Conservation (phyloP, 2,113 vertebrate species). For the Plestiodon gilberti region DNA sequence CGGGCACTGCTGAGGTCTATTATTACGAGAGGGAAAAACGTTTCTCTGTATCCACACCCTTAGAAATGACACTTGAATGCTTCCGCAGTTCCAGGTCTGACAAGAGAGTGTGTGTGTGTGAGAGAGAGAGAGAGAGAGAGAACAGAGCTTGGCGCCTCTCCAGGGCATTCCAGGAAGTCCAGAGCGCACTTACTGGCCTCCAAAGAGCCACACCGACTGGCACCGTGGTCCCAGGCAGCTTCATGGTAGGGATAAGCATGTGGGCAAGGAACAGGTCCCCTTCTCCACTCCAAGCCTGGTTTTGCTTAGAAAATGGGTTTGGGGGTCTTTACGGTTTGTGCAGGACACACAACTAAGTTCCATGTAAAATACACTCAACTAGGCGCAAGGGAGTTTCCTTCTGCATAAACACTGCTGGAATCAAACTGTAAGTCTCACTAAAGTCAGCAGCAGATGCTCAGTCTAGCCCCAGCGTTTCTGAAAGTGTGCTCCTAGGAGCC, state of each 20-base stretch:
- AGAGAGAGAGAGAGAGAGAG: too few species aligned
- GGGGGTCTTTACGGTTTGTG: too few species aligned
- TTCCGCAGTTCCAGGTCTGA: not conserved
- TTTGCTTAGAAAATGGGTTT: too few species aligned
- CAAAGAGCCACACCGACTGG: not conserved
- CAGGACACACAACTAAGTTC: not conserved
- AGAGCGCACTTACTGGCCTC: not conserved
- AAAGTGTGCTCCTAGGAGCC: too few species aligned
- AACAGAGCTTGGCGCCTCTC: not conserved
- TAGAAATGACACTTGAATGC: not conserved
- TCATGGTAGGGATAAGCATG: not conserved
- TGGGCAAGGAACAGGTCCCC: too few species aligned
- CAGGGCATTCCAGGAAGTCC: not conserved
- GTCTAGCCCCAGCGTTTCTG: not conserved
- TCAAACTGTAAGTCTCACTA: not conserved
- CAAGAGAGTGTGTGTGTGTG: not conserved
- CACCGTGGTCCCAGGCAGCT: not conserved
- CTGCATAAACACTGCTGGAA: not conserved
- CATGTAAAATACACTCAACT: not conserved
- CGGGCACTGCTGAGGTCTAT: too few species aligned
- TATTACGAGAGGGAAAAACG: too few species aligned
- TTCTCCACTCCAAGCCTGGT: not conserved
- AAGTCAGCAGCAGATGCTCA: not conserved
- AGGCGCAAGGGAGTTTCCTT: not conserved
- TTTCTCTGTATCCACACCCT: too few species aligned